These are phyloP conservation scores for Tauraco erythrolophus DNA, from an alignment of 2,113 vertebrate genomes.

Conservation along the genomic window DNA sequence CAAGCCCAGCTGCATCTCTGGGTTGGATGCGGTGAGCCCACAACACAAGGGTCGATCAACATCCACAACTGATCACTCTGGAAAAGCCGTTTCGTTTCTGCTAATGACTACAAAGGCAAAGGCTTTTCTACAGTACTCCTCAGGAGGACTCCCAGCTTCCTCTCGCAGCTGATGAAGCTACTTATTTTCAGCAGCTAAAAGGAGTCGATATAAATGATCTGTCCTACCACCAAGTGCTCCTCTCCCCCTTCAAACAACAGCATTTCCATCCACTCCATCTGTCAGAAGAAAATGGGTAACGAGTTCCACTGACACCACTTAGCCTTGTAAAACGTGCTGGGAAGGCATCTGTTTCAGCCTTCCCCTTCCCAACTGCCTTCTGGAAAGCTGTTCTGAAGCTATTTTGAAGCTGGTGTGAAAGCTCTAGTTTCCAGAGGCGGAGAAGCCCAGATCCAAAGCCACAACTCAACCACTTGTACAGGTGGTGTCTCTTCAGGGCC, in stretches of 20 bases:
- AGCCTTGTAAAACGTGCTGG: neutral
- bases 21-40: fast-evolving
- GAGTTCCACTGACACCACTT: neutral
- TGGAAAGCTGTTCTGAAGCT: neutral
- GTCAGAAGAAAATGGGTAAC: neutral
- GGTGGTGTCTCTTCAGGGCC: neutral
- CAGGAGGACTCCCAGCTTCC: neutral
- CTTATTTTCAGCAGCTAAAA: neutral
- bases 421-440: neutral
- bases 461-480: neutral
- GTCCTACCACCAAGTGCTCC: neutral
- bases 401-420: neutral
- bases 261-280: neutral
- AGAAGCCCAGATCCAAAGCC: neutral
- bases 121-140: neutral
- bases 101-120: neutral
- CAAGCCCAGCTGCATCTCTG: neutral
- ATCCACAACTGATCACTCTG: fast-evolving
- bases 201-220: neutral
- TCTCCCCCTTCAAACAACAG: neutral
- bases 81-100: neutral
- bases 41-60: fast-evolving
- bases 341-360: neutral
- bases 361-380: neutral
- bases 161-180: neutral